Conservation (phyloP, 1,140 invertebrate genomes). For the Galendromus occidentalis region DNA sequence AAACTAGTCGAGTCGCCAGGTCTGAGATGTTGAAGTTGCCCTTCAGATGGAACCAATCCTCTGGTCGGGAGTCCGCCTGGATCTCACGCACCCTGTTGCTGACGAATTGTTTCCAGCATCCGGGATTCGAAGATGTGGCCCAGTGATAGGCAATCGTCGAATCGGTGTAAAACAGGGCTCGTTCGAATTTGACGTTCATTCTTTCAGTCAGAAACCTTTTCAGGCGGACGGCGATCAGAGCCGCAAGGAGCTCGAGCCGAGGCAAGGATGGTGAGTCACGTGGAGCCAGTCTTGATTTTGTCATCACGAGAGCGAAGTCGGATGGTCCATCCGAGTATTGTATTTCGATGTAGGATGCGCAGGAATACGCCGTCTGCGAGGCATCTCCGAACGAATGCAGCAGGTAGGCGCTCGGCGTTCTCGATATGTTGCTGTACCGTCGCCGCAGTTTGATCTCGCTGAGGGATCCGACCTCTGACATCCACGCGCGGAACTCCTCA, state of each 20-base stretch:
- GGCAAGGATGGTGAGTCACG: conserved; percentile 30
- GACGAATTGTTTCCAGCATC: neutral
- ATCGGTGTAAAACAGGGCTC: neutral
- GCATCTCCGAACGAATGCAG: neutral
- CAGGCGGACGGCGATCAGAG: conserved; percentile 22
- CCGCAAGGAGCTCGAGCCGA: conserved; percentile 30
- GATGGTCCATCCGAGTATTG: neutral
- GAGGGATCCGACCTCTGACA: neutral
- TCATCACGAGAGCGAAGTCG: conserved; percentile 20
- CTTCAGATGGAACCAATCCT: neutral
- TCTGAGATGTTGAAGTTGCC: neutral
- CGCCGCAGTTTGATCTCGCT: neutral
- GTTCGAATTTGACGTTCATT: neutral
- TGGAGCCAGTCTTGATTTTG: conserved; percentile 28
- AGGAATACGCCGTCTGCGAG: neutral
- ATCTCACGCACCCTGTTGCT: neutral
- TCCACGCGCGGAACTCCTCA: neutral
- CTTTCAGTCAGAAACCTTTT: neutral
- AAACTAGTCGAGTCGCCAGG: neutral
- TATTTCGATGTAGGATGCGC: neutral
- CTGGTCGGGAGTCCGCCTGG: neutral
- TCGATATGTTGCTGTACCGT: neutral
- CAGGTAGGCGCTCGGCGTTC: neutral
- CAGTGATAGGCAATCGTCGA: neutral
- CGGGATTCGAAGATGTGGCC: neutral